These are phyloP conservation scores for Ptiloglossa arizonensis DNA, from an alignment of 1,140 invertebrate species.

Conservation along the genomic window DNA sequence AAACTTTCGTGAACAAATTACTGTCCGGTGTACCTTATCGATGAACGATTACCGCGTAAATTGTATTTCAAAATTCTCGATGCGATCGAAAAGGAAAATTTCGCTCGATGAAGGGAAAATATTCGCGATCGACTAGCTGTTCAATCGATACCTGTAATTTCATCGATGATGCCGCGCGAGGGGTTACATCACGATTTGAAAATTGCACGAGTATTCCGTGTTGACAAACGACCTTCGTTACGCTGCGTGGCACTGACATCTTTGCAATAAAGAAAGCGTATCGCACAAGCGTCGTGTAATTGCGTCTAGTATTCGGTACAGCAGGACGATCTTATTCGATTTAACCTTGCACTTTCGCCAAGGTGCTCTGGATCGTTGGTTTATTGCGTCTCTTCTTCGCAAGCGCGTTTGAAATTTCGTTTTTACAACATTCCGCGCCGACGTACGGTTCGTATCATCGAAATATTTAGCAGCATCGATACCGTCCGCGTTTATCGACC, in stretches of 20 bases:
- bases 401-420: neutral
- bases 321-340: slow-evolving; percentile 36
- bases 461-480: neutral
- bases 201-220: slow-evolving; percentile 35
- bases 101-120: too few relatives aligned
- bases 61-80: too few relatives aligned
- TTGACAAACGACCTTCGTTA: slow-evolving; percentile 61
- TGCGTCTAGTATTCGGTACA: slow-evolving; percentile 36
- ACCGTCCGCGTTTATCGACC: too few relatives aligned
- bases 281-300: slow-evolving; percentile 27
- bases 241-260: slow-evolving; percentile 50
- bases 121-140: too few relatives aligned
- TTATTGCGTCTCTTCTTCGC: neutral
- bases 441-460: neutral
- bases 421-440: neutral
- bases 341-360: slow-evolving; percentile 56
- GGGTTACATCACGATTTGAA: slow-evolving; percentile 21
- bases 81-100: neutral
- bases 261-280: slow-evolving; percentile 50
- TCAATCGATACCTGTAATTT: neutral
- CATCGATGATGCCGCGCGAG: neutral
- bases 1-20: too few relatives aligned
- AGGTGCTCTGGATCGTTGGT: slow-evolving; percentile 12
- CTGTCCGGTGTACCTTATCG: too few relatives aligned
- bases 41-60: too few relatives aligned